phyloP scores from a whole-genome alignment of 2,888 invertebrate species.

The Philereme transversata region DNA sequence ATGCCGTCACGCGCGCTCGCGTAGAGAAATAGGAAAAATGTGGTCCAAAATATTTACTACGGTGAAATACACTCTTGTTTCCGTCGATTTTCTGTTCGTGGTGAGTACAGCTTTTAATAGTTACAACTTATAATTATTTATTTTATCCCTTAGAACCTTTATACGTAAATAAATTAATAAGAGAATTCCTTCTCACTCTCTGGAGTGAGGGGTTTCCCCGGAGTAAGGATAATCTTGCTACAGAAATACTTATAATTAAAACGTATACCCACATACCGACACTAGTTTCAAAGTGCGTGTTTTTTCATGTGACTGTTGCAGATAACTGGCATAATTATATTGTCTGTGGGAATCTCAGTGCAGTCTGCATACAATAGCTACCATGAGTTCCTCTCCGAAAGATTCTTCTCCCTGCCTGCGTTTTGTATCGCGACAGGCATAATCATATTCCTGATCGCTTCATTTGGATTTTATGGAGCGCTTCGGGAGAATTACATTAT shows the following conservation, averaged over 20 bases:
- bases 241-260: background rate
- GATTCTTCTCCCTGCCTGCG: conserved; percentile 89
- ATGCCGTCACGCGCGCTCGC: conserved; percentile 55
- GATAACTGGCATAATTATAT: conserved; percentile 91
- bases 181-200: too few relatives aligned
- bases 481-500: conserved; percentile 92
- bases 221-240: background rate
- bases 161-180: too few relatives aligned
- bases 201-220: too few relatives aligned
- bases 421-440: conserved; percentile 88
- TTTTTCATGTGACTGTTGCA: conserved; percentile 70
- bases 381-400: conserved; percentile 86
- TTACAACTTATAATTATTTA: too few relatives aligned
- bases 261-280: background rate
- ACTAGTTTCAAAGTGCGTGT: background rate
- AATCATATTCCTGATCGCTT: conserved; percentile 90
- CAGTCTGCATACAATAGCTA: conserved; percentile 87
- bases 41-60: conserved; percentile 75
- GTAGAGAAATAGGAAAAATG: conserved; percentile 55
- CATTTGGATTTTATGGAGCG: conserved; percentile 95
- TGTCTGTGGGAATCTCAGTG: conserved; percentile 89
- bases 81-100: conserved; percentile 73
- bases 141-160: too few relatives aligned
- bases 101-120: conserved; percentile 55
- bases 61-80: conserved; percentile 71